Percentiles rank a stretch among this genome's conserved stretches.
Conservation (phyloP, 2,113 vertebrate genomes). For the Crotalus horridus region DNA sequence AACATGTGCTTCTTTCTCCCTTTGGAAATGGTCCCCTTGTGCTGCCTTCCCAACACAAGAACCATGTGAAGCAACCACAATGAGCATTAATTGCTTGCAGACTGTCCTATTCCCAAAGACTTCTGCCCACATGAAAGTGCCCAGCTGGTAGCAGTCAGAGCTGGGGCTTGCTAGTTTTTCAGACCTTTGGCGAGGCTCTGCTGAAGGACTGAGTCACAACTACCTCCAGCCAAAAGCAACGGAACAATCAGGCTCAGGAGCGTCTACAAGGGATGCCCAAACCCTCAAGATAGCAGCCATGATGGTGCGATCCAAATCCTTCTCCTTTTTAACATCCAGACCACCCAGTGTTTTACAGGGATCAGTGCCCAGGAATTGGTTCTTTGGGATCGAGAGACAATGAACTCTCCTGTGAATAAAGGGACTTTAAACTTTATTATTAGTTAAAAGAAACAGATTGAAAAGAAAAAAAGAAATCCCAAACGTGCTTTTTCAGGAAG, state of each 20-base stretch:
- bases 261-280: background rate
- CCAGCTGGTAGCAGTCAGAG: background rate
- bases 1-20: background rate
- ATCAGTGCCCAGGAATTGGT: background rate
- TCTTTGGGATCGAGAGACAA: background rate
- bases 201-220: background rate
- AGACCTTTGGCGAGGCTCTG: background rate
- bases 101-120: background rate
- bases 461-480: too few species aligned
- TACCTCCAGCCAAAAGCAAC: background rate
- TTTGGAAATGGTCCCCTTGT: background rate
- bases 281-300: background rate
- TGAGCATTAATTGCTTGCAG: slow-evolving; percentile 10
- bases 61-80: background rate
- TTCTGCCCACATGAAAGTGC: slow-evolving; percentile 29
- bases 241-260: background rate
- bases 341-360: background rate
- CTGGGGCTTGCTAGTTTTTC: background rate
- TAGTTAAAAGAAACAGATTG: background rate
- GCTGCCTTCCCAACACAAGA: background rate
- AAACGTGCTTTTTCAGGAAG: too few species aligned
- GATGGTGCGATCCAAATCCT: background rate
- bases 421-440: background rate
- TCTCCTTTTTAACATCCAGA: background rate
- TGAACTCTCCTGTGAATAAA: background rate